phyloP scores from a whole-genome alignment of 2,113 vertebrate species.

The Peromyscus leucopus region DNA sequence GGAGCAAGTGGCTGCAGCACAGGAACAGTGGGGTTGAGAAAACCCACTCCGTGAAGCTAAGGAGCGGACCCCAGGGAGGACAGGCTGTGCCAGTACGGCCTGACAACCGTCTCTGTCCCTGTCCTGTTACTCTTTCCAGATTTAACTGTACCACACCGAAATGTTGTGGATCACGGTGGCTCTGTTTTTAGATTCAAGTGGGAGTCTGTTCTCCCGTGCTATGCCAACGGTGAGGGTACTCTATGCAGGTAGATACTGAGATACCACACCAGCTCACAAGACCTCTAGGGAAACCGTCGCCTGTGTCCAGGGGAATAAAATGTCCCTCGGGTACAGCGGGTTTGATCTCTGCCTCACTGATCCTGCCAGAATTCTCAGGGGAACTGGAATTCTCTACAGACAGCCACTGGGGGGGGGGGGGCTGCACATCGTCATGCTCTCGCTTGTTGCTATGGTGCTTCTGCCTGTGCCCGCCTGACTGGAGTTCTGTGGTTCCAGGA shows the following conservation, averaged over 20 bases:
- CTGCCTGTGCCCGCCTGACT: neutral
- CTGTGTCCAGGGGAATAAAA: neutral
- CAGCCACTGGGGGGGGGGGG: accelerated
- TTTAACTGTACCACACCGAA: constrained; percentile 18
- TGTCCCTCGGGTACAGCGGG: neutral
- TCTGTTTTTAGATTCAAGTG: constrained; percentile 68
- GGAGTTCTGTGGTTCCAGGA: neutral
- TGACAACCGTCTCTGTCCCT: neutral
- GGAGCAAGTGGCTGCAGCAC: neutral
- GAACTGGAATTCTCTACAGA: neutral
- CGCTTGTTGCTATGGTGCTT: neutral
- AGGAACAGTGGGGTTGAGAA: neutral
- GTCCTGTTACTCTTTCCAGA: constrained; percentile 7
- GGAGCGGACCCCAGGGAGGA: neutral
- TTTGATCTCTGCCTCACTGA: neutral
- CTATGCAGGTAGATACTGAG: constrained; percentile 1
- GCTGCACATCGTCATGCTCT: neutral
- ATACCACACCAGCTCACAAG: neutral
- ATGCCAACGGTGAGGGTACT: constrained; percentile 30
- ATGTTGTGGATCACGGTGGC: neutral
- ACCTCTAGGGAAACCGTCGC: neutral
- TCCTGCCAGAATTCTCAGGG: neutral
- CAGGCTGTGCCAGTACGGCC: neutral
- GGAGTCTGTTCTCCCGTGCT: constrained; percentile 32
- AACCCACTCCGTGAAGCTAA: neutral